Base-by-base conservation (phyloP, 2,113 vertebrate genomes). In the Corythornis madagascariensis region DNA sequence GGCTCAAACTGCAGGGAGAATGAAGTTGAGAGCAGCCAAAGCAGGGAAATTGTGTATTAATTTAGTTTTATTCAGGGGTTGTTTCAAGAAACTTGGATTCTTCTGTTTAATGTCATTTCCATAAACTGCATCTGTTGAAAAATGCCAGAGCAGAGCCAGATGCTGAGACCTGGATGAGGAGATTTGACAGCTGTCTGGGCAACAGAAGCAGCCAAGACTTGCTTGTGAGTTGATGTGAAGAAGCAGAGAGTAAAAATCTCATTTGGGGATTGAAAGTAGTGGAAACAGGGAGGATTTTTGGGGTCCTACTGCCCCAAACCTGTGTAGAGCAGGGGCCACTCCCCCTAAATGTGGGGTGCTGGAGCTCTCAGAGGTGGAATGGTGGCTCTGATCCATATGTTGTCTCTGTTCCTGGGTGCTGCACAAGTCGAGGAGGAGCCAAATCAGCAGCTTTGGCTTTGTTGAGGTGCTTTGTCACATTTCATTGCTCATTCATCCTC, bases 241-340 rank as follows among this genome's bases (percentile, higher is more conserved):
- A 28, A 74, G 21, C 9, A 3, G 43, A 45, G 90, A 83, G 6
- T 25, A 18, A 83, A 83, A 77, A 71, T 86, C 65, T 72, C 35
- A 1, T 43, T 69, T 77, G 11, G 17, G 33, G 52, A 2, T 55
- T 85, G 60, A 56, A 67, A 38, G 10, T 1, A 40, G 40, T 52
- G 69, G 43, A 67, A 63, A 40, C 0, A 8, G 13, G 8, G 28
- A 18, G 63, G 22, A 24, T 7, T 61, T 28, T 20, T 26, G 79
- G 56, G 28, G 11, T 55, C 3, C 0, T 8, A 1, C 15, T 69
- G 33, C 42, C 72, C 72, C n/a, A 61, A 9, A 25, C 11, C 15
- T 4, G 0, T 0, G 0, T 13, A 3, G 10, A 11, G 21, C 4
- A 2, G 19, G 7, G 5, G 17, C 2, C 29, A 0, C 50, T 61